Conservation (phyloP, 2,888 invertebrate genomes). For the Psylliodes chrysocephalus region DNA sequence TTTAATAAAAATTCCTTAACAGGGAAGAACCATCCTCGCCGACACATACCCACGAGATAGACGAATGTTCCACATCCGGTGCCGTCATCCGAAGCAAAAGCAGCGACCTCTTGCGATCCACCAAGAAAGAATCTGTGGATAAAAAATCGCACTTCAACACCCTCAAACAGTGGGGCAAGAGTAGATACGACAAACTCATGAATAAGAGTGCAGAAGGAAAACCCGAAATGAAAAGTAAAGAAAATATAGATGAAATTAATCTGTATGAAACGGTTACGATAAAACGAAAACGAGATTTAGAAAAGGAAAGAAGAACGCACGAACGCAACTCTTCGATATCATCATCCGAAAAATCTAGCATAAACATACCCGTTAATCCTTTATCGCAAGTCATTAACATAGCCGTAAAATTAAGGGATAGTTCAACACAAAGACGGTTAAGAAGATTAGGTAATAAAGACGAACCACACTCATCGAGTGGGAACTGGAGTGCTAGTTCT, state of each 20-base stretch:
- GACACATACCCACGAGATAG: conserved; percentile 59
- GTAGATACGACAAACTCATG: conserved; percentile 79
- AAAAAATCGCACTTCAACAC: conserved; percentile 81
- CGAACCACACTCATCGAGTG: conserved; percentile 89
- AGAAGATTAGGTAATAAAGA: conserved; percentile 77
- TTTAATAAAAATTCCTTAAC: conserved; percentile 50
- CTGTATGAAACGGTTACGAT: conserved; percentile 75
- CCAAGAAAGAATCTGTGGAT: conserved; percentile 70
- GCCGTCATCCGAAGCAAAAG: conserved; percentile 76
- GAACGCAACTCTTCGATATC: conserved; percentile 80
- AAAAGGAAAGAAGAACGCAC: conserved; percentile 75
- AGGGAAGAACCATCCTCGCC: conserved; percentile 59
- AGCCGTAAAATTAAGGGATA: conserved; percentile 81
- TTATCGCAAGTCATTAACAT: conserved; percentile 69
- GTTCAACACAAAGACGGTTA: conserved; percentile 76
- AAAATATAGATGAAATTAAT: conserved; percentile 70
- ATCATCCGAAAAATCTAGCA: conserved; percentile 77
- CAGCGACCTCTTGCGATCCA: conserved; percentile 75
- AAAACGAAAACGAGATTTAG: conserved; percentile 68
- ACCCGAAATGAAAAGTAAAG: conserved; percentile 59
- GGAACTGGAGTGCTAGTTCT: conserved; percentile 95
- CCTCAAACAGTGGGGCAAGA: conserved; percentile 87
- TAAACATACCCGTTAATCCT: conserved; percentile 68
- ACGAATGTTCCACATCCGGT: conserved; percentile 65
- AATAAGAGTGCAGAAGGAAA: conserved; percentile 72